Evolutionary conservation across 2,888 invertebrate genomes (phyloP).

Genomic region (Amblyjoppa fuscipennis): DNA sequence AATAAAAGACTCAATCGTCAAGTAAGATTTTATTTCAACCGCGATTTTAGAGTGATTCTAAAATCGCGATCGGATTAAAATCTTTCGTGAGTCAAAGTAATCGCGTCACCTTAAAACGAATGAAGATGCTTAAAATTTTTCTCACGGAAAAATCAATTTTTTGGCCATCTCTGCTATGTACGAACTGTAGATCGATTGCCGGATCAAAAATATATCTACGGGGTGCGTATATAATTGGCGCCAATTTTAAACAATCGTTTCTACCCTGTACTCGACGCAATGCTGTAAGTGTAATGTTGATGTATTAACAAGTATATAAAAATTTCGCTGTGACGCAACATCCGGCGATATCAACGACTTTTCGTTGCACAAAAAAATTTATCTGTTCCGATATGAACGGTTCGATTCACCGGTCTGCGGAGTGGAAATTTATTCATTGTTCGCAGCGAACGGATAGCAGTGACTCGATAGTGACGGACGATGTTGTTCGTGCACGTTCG

Average conservation of each 20-base stretch:
- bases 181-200: conserved; percentile 12
- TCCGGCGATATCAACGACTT: conserved; percentile 19
- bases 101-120: too few relatives aligned
- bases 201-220: conserved; percentile 37
- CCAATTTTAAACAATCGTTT: conserved; percentile 39
- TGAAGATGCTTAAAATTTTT: too few relatives aligned
- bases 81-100: too few relatives aligned
- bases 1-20: neutral
- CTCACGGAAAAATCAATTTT: neutral
- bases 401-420: neutral
- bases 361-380: neutral
- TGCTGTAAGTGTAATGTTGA: conserved; percentile 61
- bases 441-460: conserved; percentile 16
- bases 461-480: conserved; percentile 19
- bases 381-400: neutral
- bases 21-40: neutral
- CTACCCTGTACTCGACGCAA: conserved; percentile 52
- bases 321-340: conserved; percentile 37
- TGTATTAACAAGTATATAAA: conserved; percentile 43
- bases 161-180: conserved; percentile 6
- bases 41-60: neutral
- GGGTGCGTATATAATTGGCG: conserved; percentile 44
- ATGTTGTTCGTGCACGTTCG: conserved; percentile 18
- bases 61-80: too few relatives aligned
- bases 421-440: conserved; percentile 36